phyloP scores from a whole-genome alignment of 2,797 vertebrate genomes.

The Kryptopterus vitreolus region DNA sequence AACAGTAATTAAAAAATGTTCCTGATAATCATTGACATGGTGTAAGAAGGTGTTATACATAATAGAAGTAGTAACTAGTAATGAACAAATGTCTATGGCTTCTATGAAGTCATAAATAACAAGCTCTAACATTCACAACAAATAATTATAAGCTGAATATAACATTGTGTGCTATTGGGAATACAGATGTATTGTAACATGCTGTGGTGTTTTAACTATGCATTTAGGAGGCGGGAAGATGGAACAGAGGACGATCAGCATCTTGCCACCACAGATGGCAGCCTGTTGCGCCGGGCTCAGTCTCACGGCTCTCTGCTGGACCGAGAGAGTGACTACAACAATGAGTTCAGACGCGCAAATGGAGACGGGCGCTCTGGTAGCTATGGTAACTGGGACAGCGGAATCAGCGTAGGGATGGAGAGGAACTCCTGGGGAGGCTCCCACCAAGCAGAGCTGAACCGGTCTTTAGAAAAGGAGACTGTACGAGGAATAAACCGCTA shows the following conservation, averaged over 20 bases:
- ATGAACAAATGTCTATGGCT: not conserved
- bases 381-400: constrained; percentile 72
- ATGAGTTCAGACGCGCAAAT: constrained; percentile 60
- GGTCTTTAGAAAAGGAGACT: constrained; percentile 58
- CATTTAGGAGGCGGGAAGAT: constrained; percentile 59
- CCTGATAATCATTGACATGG: too few species aligned
- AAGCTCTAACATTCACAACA: not conserved
- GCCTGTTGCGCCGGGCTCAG: constrained; percentile 77
- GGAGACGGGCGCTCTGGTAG: constrained; percentile 71
- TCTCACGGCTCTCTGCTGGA: constrained; percentile 85
- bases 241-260: constrained; percentile 43
- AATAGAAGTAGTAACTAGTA: not conserved
- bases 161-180: not conserved
- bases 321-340: constrained; percentile 60
- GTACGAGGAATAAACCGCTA: constrained; percentile 45
- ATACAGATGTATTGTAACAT: not conserved
- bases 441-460: constrained; percentile 62
- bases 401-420: constrained; percentile 57
- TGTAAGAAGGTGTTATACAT: too few species aligned
- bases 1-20: too few species aligned
- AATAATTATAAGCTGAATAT: not conserved
- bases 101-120: not conserved
- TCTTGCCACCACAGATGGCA: constrained; percentile 48
- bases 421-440: constrained; percentile 64
- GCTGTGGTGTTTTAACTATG: not conserved